Base-by-base conservation (phyloP, 2,888 invertebrate genomes). In the Syrphus vitripennis region DNA sequence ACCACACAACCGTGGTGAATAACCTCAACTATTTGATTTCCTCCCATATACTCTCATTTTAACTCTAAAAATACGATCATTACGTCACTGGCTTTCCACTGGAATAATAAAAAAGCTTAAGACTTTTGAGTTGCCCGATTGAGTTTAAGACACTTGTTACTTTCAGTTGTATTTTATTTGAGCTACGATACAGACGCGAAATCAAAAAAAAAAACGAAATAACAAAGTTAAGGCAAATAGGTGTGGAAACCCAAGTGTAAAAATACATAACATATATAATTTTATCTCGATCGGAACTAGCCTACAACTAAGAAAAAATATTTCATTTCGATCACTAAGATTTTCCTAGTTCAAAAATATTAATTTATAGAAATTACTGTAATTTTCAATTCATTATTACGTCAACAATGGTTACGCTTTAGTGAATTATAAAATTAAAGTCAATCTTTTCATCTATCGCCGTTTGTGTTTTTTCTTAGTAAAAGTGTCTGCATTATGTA, bases 361-460 rank as follows among this genome's bases (percentile, higher is more conserved):
- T n/a, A 37, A 26, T 29, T 50, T 29, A 26, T 63, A 34, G 42
- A 74, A 83, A 77, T 80, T 77, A 69, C 48, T 77, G 72, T 76
- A 82, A 75, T 69, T 70, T 72, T 65, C 57, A 29, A 61, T 72
- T 53, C 61, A 78, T 77, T 82, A 82, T 86, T 86, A 86, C 86
- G 82, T 86, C 82, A 86, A 86, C 78, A 74, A 81, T 78, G 70
- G 86, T 74, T 86, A 82, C 82, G 86, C 86, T 86, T 86, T 82
- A 86, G 74, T 78, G 86, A 86, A 82, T 86, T 86, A 78, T 50
- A 78, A 82, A 82, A 82, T 77, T 78, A 70, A 86, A 74, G 57
- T 10, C 48, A 61, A 50, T 71, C 48, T 75, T 76, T 83, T 61
- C 19, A 45, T 42, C 42, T 29, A 50, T 80, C 19, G 24, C 26